Base-by-base conservation (phyloP, 2,888 invertebrate species). In the Thysanoteuthis rhombus region DNA sequence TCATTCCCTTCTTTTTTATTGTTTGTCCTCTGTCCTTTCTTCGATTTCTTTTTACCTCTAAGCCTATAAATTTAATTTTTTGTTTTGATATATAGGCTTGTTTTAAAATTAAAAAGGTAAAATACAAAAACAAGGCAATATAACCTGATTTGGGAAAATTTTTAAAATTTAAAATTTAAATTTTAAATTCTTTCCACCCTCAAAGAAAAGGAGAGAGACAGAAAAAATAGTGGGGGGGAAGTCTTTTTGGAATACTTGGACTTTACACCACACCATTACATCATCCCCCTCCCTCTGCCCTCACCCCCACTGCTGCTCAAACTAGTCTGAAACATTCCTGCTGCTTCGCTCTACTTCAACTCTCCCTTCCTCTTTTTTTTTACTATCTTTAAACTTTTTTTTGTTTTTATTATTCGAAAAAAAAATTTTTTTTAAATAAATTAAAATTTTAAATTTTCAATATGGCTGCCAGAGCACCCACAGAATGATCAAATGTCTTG, bases 111-210 rank as follows among this genome's bases (percentile, higher is more conserved):
- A 10, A 75, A 75, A 36, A 75, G 4, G 4, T 75, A 75, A 75
- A 75, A 36, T 12, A 1, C 19, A 75, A 75, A n/a, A n/a, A 75
- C 75, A 12, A 75, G n/a, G 12, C n/a, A 75, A 16, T n/a, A 36
- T 75, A 75, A 75, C 32, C 75, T 75, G 75, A 75, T 75, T 75
- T 75, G 75, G 12, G n/a, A 75, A 75, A n/a, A 36, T n/a, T 75
- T 75, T 36, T 36, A 12, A 75, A 75, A 75, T 75, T 75, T 75
- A 75, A 75, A 75, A n/a, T 75, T 75, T 75, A n/a, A 75, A 75
- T 75, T 75, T 75, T 75, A n/a, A 75, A 75, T 75, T 75, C 75
- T n/a, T 75, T 75, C 75, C 75, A 75, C 75, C 75, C 75, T 75
- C 75, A 75, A 75, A 75, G 75, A 75, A 75, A 75, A 75, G n/a